These are phyloP conservation scores for Phocides pigmalion DNA, from an alignment of 1,140 invertebrate species.

Conservation along the genomic window DNA sequence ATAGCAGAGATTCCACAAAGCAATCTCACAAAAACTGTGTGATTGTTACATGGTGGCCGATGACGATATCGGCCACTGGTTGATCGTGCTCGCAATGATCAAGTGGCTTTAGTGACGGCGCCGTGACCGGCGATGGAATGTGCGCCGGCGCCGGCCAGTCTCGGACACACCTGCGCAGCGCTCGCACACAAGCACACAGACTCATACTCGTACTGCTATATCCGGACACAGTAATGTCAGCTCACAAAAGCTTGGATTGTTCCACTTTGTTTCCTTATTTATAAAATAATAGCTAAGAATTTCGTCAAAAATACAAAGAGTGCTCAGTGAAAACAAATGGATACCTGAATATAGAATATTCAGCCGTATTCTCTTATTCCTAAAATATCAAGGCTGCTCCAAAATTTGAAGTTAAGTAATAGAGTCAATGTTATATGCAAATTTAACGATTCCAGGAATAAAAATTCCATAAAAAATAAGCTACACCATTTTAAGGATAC, in stretches of 20 bases:
- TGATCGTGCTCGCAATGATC: conserved; percentile 46
- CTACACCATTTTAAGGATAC: too few relatives aligned
- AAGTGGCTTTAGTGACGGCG: conserved; percentile 47
- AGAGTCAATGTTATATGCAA: too few relatives aligned
- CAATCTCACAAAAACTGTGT: conserved; percentile 17
- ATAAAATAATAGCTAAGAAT: too few relatives aligned
- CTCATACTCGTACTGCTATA: conserved; percentile 48
- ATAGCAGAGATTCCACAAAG: conserved; percentile 15
- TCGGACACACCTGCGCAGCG: conserved; percentile 74
- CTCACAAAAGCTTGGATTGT: conserved; percentile 13
- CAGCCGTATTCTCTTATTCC: too few relatives aligned
- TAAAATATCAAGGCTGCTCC: too few relatives aligned
- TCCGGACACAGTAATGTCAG: conserved; percentile 16
- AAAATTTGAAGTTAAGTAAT: too few relatives aligned
- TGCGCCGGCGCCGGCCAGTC: conserved; percentile 76
- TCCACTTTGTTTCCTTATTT: not conserved
- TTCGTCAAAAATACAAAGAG: too few relatives aligned
- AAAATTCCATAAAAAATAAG: too few relatives aligned
- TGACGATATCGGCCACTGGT: conserved; percentile 33
- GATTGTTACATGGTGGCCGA: too few relatives aligned
- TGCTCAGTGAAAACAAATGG: too few relatives aligned
- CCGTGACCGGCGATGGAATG: conserved; percentile 64
- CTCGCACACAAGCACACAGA: conserved; percentile 44
- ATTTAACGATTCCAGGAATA: too few relatives aligned
- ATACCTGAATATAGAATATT: too few relatives aligned